phyloP scores from a whole-genome alignment of 2,113 vertebrate species.

The Heterocephalus glaber region DNA sequence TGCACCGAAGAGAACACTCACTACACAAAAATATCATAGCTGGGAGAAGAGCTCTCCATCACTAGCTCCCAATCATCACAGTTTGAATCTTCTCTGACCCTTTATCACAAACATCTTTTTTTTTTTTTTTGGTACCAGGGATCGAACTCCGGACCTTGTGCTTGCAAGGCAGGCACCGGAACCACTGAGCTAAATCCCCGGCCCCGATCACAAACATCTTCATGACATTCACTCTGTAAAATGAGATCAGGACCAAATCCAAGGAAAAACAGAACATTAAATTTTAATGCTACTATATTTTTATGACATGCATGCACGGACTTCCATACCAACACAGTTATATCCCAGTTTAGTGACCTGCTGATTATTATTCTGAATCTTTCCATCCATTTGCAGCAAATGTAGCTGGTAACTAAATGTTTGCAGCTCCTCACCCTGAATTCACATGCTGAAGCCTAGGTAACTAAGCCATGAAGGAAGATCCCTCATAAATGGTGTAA shows the following conservation, averaged over 20 bases:
- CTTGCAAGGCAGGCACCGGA: too few species aligned
- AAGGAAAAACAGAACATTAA: background rate
- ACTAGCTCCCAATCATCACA: background rate
- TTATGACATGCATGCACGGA: background rate
- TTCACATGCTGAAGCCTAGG: background rate
- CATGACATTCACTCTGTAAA: background rate
- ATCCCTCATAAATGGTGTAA: background rate
- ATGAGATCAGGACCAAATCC: background rate
- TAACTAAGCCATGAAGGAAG: background rate
- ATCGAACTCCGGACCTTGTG: too few species aligned
- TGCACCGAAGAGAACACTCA: background rate
- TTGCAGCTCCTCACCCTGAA: too few species aligned
- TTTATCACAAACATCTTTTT: constrained; percentile 43
- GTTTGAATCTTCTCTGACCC: constrained; percentile 14
- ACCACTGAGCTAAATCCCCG: too few species aligned
- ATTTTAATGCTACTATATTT: background rate
- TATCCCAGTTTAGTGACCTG: background rate
- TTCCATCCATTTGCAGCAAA: background rate
- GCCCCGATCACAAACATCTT: too few species aligned
- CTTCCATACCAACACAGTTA: background rate
- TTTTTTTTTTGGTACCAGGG: too few species aligned
- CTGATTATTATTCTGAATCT: background rate
- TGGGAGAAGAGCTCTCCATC: background rate
- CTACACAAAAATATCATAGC: background rate
- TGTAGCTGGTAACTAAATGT: background rate